Base-by-base conservation (phyloP, 2,113 vertebrate genomes). In the Poeciliopsis turrubarensis region DNA sequence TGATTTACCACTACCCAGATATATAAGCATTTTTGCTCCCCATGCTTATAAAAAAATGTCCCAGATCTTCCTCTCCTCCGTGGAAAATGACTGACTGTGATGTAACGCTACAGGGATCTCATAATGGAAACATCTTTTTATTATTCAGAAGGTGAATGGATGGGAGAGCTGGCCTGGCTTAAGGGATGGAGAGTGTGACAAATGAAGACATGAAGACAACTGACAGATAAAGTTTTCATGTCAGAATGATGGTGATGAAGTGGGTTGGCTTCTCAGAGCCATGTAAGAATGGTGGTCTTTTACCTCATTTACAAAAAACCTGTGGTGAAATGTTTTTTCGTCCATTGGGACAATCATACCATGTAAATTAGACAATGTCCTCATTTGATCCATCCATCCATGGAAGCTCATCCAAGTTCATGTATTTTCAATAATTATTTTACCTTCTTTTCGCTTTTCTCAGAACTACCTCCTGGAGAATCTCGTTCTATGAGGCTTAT, bases 61-160 rank as follows among this genome's bases (percentile, higher is more conserved):
- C 67, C 29, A 25, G 12, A 27, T 39, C 27, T 14, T 30, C 65
- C 25, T 0, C 11, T 19, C 91, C 89, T 81, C 22, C 0, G 10
- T 57, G 51, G 51, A 57, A 57, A 57, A 57, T 57, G 88, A 91
- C 78, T 89, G 91, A 87, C 67, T 85, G 77, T 73, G 77, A 89
- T 82, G 76, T 83, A 86, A 74, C 76, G 82, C 88, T 67, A 86
- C 87, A 66, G 89, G 88, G 86, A 77, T 89, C 91, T 93, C 93
- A 89, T 95, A 95, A 95, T 95, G 94, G 94, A 95, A 89, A 87
- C 86, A 80, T 62, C 60, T 84, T 95, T 96, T 86, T 92, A 95
- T 96, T 95, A 96, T 95, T 95, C 90, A 95, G 80, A 78, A 92
- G 85, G 80, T 83, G 88, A 93, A 92, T 92, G 92, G 62, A 70